These are phyloP conservation scores for Orcinus orca DNA, from an alignment of 2,113 vertebrate species.

Conservation along the genomic window DNA sequence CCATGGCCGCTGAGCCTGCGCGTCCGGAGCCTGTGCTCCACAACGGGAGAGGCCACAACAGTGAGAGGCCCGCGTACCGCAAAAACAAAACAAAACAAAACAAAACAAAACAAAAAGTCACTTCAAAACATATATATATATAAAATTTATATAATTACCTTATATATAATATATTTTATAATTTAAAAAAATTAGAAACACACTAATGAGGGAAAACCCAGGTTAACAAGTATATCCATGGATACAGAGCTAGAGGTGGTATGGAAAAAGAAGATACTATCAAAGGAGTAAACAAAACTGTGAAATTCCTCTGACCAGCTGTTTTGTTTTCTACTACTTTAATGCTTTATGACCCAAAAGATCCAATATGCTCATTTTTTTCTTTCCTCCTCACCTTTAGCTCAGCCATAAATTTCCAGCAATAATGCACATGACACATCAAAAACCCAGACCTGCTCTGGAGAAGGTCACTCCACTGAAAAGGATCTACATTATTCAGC, in stretches of 20 bases:
- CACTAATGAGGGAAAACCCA: neutral
- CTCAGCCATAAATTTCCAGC: constrained; percentile 89
- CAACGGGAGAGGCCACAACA: no score
- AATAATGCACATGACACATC: constrained; percentile 87
- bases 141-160: neutral
- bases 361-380: constrained; percentile 34
- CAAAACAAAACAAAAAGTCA: no score
- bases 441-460: constrained; percentile 88
- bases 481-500: constrained; percentile 90
- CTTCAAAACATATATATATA: neutral
- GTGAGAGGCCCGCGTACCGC: no score
- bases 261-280: neutral
- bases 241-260: neutral
- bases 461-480: constrained; percentile 87
- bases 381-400: constrained; percentile 79
- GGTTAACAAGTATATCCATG: neutral
- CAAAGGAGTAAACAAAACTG: constrained; percentile 13
- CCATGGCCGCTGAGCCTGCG: no score
- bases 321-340: constrained; percentile 4
- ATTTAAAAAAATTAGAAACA: neutral
- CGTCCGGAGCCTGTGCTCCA: no score
- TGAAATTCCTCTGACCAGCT: neutral
- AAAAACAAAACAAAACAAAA: no score
- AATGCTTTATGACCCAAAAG: constrained; percentile 7
- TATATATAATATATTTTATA: neutral